Evolutionary conservation across 2,797 vertebrate species (phyloP).

Genomic region (Myotis findleyi): DNA sequence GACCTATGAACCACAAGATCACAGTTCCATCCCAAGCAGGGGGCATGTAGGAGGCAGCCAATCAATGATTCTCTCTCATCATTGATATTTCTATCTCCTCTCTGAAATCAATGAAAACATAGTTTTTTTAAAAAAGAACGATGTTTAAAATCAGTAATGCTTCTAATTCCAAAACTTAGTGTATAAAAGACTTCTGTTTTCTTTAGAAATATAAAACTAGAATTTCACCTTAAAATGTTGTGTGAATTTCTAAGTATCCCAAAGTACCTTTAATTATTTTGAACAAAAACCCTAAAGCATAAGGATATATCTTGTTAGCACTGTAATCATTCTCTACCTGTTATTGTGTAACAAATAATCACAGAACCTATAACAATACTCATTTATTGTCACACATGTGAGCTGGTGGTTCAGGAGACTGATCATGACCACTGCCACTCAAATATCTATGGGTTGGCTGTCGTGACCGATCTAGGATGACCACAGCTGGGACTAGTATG

Average conservation of each 20-base stretch:
- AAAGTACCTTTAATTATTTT: not conserved
- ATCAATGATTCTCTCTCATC: too few species aligned
- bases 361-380: not conserved
- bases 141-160: not conserved
- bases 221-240: conserved; percentile 26
- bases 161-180: conserved; percentile 12
- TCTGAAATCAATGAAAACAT: too few species aligned
- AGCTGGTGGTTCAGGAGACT: not conserved
- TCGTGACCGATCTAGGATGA: not conserved
- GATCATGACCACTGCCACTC: not conserved
- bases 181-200: not conserved
- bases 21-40: too few species aligned
- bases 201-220: not conserved
- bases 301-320: not conserved
- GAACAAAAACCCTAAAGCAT: not conserved
- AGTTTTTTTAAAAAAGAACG: not conserved
- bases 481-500: not conserved
- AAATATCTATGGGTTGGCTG: not conserved
- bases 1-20: too few species aligned
- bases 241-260: not conserved
- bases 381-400: not conserved
- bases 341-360: not conserved
- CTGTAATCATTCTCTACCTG: not conserved
- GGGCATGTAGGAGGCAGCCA: too few species aligned
- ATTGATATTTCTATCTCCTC: too few species aligned